phyloP scores from a whole-genome alignment of 2,113 vertebrate species.

The Harpagus bidentatus region DNA sequence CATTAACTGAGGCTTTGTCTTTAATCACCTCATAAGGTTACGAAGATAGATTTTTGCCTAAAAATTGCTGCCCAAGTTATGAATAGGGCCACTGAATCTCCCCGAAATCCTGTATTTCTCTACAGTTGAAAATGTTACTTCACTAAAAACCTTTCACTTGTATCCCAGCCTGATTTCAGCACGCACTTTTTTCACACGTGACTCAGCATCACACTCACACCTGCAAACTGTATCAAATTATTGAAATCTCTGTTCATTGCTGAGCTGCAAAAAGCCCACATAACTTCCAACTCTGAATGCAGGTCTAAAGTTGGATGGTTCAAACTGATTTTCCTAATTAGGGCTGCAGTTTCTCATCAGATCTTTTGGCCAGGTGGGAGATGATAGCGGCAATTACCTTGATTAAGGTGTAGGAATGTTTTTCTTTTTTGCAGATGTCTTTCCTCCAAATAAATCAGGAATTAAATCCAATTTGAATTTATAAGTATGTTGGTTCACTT shows the following conservation, averaged over 20 bases:
- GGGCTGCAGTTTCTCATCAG: neutral
- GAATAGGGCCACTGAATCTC: neutral
- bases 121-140: neutral
- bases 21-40: conserved; percentile 32
- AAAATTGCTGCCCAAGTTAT: neutral
- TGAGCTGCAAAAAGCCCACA: neutral
- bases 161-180: neutral
- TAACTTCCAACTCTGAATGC: neutral
- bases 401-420: neutral
- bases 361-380: neutral
- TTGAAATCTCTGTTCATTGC: neutral
- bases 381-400: neutral
- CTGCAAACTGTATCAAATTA: neutral
- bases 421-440: neutral
- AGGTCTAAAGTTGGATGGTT: neutral
- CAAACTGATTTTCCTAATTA: neutral
- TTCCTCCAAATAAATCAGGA: neutral
- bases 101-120: neutral
- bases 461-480: neutral
- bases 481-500: neutral
- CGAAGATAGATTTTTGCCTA: neutral
- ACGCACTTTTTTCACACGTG: neutral
- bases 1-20: conserved; percentile 29
- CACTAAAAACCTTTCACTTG: neutral
- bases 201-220: neutral